Percentiles rank a stretch among this genome's conserved stretches.
phyloP scores from a whole-genome alignment of 1,140 invertebrate species.

The Vanessa tameamea region DNA sequence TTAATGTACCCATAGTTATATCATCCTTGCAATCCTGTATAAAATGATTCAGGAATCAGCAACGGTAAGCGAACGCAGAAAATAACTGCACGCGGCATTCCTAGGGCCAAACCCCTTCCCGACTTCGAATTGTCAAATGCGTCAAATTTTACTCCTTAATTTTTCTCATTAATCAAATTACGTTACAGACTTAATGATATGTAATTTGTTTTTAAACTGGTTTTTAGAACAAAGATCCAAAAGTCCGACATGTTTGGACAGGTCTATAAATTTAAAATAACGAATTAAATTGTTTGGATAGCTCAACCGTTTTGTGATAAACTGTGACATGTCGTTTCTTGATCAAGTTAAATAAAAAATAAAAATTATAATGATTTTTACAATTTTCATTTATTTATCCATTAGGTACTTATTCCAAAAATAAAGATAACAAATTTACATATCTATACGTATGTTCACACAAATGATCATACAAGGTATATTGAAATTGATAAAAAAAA shows the following conservation, averaged over 20 bases:
- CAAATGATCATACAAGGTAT: too few species aligned
- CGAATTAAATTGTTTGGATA: slow-evolving; percentile 8
- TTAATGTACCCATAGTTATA: slow-evolving; percentile 1
- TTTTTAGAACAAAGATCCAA: slow-evolving; percentile 19
- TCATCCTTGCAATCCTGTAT: background rate
- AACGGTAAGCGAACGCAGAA: slow-evolving; percentile 50
- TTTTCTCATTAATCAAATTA: slow-evolving; percentile 15
- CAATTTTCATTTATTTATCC: too few species aligned
- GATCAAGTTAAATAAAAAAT: too few species aligned
- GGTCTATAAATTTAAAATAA: slow-evolving; percentile 20
- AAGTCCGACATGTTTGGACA: slow-evolving; percentile 15
- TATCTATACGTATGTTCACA: too few species aligned
- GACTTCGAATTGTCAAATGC: slow-evolving; percentile 1
- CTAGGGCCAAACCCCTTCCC: slow-evolving; percentile 52
- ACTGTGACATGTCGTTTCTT: too few species aligned
- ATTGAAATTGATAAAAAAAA: too few species aligned
- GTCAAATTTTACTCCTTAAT: background rate
- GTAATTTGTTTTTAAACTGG: slow-evolving; percentile 22
- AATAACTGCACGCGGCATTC: slow-evolving; percentile 53
- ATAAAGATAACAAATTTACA: too few species aligned
- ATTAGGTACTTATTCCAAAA: too few species aligned
- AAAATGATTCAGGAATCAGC: slow-evolving; percentile 44
- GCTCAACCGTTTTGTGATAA: background rate
- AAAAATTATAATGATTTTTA: too few species aligned
- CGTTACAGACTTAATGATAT: too few species aligned